Conservation (phyloP, 2,888 invertebrate species). For the Habrosyne pyritoides region DNA sequence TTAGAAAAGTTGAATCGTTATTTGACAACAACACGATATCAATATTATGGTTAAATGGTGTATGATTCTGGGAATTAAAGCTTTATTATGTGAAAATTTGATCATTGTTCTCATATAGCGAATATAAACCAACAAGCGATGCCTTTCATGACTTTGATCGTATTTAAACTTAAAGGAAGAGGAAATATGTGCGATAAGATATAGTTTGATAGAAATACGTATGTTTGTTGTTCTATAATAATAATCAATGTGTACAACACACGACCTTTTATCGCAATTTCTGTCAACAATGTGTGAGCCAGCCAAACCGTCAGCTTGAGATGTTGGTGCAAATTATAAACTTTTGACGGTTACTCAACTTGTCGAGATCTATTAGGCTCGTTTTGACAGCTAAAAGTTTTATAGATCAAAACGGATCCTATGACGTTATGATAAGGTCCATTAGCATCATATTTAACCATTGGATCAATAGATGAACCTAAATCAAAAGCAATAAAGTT, state of each 20-base stretch:
- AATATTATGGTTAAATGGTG: conserved; percentile 6
- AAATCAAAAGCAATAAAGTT: too few relatives aligned
- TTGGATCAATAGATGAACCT: too few relatives aligned
- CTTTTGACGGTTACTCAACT: conserved; percentile 19
- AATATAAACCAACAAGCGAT: conserved; percentile 15
- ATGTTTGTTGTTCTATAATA: not conserved
- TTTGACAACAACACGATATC: conserved; percentile 7
- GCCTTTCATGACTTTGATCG: not conserved
- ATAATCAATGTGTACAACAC: conserved; percentile 25
- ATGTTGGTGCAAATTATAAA: conserved; percentile 19
- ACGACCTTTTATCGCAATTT: conserved; percentile 27
- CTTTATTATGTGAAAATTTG: conserved; percentile 26
- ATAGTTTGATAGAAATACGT: conserved; percentile 14
- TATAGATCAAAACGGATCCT: too few relatives aligned
- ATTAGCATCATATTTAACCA: too few relatives aligned
- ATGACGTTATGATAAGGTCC: too few relatives aligned
- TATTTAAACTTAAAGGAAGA: not conserved
- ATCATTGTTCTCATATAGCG: conserved; percentile 26
- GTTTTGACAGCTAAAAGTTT: too few relatives aligned
- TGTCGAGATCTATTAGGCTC: too few relatives aligned
- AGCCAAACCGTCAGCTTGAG: conserved; percentile 24
- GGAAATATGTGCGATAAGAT: not conserved
- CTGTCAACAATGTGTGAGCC: conserved; percentile 23
- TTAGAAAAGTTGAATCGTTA: not conserved
- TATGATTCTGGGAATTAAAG: conserved; percentile 16